Base-by-base conservation (phyloP, 2,888 invertebrate species). In the Meteorus colon region DNA sequence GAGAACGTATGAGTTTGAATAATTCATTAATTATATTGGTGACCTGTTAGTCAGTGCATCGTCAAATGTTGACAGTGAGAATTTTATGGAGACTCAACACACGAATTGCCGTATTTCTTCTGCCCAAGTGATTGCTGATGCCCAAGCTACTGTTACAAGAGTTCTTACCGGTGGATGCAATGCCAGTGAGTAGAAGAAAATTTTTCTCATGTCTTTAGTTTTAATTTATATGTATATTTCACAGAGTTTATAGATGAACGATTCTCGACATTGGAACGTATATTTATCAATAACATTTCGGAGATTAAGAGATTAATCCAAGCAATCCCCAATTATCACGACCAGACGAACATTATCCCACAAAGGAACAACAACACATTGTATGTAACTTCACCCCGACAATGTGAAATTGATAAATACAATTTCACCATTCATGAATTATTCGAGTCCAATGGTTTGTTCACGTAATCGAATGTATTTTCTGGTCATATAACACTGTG, bases 101-200 rank as follows among this genome's bases (percentile, higher is more conserved):
- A 86, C 90, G 2, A 87, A 82, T 14, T 90, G 90, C 77, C 88
- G 85, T 79, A 87, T 90, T 63, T 86, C 84, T 12, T 89, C 88
- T 4, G 88, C 90, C 68, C 86, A 90, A 77, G 81, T 90, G 16
- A 86, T 88, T 4, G 89, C 90, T 1, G 88, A 88, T 29, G 90
- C 90, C 31, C 86, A 87, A 77, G 88, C 90, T 5, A 90, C 89
- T 0, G 88, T 89, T 6, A 88, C 89, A 3, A 85, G 88, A 68
- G 88, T 90, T 14, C 84, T 90, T 1, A 89, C 88, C 5, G 89
- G 90, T 68, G 85, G 88, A 63, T 90, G 90, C 76, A 89, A 87
- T 75, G 84, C 89, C 34, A 84, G 88, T 88, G 71, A 81, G 81
- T 69, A 12, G 31, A 14, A 73, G 31, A 5, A 63, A 27, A 65